Percentiles rank a stretch among this genome's conserved stretches.
Conservation (phyloP, 1,140 invertebrate genomes). For the silkworm (Bombyx mori) region DNA sequence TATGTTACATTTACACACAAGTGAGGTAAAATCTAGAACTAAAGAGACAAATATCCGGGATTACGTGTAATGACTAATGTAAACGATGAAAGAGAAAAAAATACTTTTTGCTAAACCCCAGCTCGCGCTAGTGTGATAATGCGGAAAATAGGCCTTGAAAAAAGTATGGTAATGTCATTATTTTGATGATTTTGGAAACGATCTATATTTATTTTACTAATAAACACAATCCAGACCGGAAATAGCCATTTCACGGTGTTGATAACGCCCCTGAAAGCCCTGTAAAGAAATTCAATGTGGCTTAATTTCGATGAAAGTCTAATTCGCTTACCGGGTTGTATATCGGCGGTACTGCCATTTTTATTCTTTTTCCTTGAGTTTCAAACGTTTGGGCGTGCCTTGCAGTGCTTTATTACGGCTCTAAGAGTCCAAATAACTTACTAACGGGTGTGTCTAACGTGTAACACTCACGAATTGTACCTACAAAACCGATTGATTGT, state of each 20-base stretch:
- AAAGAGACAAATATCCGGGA: too few species aligned
- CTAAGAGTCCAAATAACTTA: conserved; percentile 23
- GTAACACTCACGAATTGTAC: conserved; percentile 19
- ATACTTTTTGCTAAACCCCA: too few species aligned
- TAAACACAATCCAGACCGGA: too few species aligned
- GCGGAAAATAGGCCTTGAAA: conserved; percentile 12
- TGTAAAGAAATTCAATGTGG: conserved; percentile 15
- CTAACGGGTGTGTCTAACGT: conserved; percentile 27
- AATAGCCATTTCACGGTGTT: conserved; percentile 9
- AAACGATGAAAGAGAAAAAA: too few species aligned
- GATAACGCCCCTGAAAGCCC: conserved; percentile 33
- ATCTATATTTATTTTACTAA: too few species aligned
- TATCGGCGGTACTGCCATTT: conserved; percentile 46
- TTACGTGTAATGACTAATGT: too few species aligned
- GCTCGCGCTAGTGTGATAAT: too few species aligned
- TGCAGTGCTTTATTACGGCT: conserved; percentile 10
- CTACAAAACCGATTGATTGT: neutral
- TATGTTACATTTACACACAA: too few species aligned
- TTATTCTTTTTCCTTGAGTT: conserved; percentile 8
- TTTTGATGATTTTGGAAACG: too few species aligned
- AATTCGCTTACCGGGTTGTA: conserved; percentile 48
- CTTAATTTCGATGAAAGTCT: conserved; percentile 13
- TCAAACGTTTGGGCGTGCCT: conserved; percentile 4
- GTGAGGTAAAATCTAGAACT: too few species aligned
- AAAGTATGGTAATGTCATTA: conserved; percentile 2